phyloP scores from a whole-genome alignment of 2,888 invertebrate genomes.

The Odontomyia ornata region DNA sequence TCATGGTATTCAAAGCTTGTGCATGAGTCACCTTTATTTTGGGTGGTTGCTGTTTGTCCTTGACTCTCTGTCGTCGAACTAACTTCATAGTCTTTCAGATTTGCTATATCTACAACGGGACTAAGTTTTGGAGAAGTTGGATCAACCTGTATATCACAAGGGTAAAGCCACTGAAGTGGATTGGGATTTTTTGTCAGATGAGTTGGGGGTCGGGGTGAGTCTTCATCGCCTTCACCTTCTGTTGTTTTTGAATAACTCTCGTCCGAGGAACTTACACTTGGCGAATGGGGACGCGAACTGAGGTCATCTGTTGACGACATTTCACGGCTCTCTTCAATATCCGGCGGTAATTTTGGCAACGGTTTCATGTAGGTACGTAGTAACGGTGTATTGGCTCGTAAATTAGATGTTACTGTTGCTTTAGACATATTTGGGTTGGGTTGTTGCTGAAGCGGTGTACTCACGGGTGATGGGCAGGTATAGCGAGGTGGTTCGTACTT shows the following conservation, averaged over 20 bases:
- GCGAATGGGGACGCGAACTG: slow-evolving; percentile 81
- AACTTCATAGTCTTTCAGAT: slow-evolving; percentile 62
- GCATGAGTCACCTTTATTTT: slow-evolving; percentile 71
- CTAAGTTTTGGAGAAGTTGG: slow-evolving; percentile 59
- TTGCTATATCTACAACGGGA: slow-evolving; percentile 58
- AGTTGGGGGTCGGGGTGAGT: slow-evolving; percentile 58
- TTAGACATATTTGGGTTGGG: slow-evolving; percentile 51
- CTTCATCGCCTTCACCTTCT: slow-evolving; percentile 70
- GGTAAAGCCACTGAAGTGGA: slow-evolving; percentile 70
- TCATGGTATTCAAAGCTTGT: slow-evolving; percentile 72
- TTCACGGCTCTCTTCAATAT: slow-evolving; percentile 62
- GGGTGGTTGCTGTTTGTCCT: slow-evolving; percentile 68
- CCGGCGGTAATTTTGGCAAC: slow-evolving; percentile 68
- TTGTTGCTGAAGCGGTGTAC: slow-evolving; percentile 59
- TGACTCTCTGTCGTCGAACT: slow-evolving; percentile 66
- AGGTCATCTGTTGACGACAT: slow-evolving; percentile 83
- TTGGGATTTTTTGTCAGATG: slow-evolving; percentile 59
- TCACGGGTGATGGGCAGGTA: slow-evolving; percentile 61
- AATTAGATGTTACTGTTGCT: slow-evolving; percentile 53
- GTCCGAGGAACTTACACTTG: slow-evolving; percentile 84
- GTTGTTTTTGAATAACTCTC: slow-evolving; percentile 86
- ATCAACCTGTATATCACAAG: slow-evolving; percentile 71
- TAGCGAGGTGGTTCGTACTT: slow-evolving; percentile 64
- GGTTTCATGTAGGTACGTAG: slow-evolving; percentile 68
- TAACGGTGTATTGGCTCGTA: slow-evolving; percentile 57